phyloP scores from a whole-genome alignment of 2,797 vertebrate genomes.

The Takifugu rubripes region DNA sequence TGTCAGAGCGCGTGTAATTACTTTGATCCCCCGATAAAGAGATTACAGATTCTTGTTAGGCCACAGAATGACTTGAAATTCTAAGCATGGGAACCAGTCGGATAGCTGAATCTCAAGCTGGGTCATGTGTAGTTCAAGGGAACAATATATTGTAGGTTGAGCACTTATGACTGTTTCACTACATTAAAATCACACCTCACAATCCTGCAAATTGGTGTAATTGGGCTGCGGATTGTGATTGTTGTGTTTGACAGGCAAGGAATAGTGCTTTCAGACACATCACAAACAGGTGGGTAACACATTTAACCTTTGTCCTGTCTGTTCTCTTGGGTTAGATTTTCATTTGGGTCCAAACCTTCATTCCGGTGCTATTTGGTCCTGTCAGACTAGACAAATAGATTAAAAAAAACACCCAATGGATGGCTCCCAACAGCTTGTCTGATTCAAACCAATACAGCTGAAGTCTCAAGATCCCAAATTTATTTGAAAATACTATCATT shows the following conservation, averaged over 20 bases:
- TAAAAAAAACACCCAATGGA: background rate
- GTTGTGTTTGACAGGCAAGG: too few relatives aligned
- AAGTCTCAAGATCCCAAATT: background rate
- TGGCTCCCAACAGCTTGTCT: background rate
- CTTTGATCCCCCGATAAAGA: conserved; percentile 32
- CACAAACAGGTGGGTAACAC: background rate
- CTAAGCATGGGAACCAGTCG: conserved; percentile 44
- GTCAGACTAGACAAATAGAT: too few relatives aligned
- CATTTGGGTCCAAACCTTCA: too few relatives aligned
- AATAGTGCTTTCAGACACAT: background rate
- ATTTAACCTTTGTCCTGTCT: too few relatives aligned
- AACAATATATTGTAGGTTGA: conserved; percentile 11
- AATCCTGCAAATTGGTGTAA: too few relatives aligned
- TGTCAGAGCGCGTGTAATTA: conserved; percentile 34
- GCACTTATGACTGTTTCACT: background rate
- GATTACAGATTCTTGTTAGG: conserved; percentile 42
- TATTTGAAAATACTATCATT: background rate
- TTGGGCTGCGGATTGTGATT: too few relatives aligned
- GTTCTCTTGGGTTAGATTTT: too few relatives aligned
- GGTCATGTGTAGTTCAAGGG: conserved; percentile 20
- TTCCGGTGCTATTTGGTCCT: background rate
- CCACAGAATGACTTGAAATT: conserved; percentile 28
- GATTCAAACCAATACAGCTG: background rate
- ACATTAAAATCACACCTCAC: too few relatives aligned
- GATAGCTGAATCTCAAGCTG: conserved; percentile 30